These are phyloP conservation scores for Pammene fasciana DNA, from an alignment of 2,888 invertebrate genomes.

Conservation along the genomic window DNA sequence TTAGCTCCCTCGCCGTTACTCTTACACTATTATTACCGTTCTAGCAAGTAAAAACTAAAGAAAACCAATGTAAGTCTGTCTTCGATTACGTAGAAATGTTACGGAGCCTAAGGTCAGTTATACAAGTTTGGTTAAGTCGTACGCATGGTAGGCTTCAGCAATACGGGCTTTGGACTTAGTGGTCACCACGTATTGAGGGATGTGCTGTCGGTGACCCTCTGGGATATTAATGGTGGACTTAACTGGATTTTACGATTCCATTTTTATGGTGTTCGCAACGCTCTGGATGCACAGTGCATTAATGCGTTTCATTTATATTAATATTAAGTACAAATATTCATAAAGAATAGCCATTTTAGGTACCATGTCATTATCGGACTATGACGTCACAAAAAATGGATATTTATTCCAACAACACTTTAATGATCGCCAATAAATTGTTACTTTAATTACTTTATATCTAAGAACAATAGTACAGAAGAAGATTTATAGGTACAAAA, in stretches of 20 bases:
- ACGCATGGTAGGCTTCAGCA: not conserved
- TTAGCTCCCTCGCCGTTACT: conserved; percentile 55
- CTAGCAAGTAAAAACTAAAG: not conserved
- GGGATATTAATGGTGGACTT: conserved; percentile 63
- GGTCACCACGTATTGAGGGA: conserved; percentile 59
- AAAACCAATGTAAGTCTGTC: not conserved
- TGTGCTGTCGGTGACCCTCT: conserved; percentile 68
- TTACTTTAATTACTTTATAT: not conserved
- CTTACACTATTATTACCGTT: conserved; percentile 37
- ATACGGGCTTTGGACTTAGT: conserved; percentile 53
- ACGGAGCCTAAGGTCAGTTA: not conserved
- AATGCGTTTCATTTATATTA: not conserved
- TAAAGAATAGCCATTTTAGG: too few species aligned
- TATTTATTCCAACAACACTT: not conserved
- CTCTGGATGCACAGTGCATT: conserved; percentile 23
- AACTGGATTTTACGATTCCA: conserved; percentile 15
- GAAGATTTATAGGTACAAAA: too few species aligned
- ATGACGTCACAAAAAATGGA: too few species aligned
- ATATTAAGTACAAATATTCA: too few species aligned
- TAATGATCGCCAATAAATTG: not conserved
- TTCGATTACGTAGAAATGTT: not conserved
- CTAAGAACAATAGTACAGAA: too few species aligned
- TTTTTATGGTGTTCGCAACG: not conserved
- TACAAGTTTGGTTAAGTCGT: not conserved
- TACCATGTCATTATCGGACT: too few species aligned